Conservation (phyloP, 2,888 invertebrate species). For the Andrena marginata region DNA sequence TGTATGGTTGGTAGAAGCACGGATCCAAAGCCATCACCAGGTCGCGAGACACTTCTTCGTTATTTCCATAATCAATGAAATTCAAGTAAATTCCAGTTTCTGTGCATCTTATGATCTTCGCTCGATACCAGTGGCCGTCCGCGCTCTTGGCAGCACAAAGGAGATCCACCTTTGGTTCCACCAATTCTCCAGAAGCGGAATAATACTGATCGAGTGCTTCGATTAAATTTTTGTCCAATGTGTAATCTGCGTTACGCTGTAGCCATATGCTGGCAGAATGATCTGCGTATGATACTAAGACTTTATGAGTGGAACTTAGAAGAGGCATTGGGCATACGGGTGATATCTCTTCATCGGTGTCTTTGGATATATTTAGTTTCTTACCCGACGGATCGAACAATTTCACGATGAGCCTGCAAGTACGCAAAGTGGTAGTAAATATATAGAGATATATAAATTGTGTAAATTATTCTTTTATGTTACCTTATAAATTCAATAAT, state of each 20-base stretch:
- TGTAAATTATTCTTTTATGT: background rate
- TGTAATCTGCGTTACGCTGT: conserved; percentile 86
- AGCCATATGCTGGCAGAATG: conserved; percentile 88
- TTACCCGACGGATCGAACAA: conserved; percentile 86
- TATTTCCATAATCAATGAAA: conserved; percentile 91
- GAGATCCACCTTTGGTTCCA: conserved; percentile 85
- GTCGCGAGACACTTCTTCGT: conserved; percentile 86
- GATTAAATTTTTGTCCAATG: conserved; percentile 85
- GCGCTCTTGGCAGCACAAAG: conserved; percentile 88
- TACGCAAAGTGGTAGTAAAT: conserved; percentile 31
- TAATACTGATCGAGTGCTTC: conserved; percentile 88
- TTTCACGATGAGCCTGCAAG: conserved; percentile 88
- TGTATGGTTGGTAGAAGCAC: conserved; percentile 78
- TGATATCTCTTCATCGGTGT: conserved; percentile 75
- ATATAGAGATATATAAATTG: conserved; percentile 29
- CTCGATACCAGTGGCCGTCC: conserved; percentile 91
- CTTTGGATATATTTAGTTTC: conserved; percentile 68
- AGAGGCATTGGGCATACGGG: conserved; percentile 89
- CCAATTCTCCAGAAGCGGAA: conserved; percentile 86
- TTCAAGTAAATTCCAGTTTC: conserved; percentile 86
- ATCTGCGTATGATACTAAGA: conserved; percentile 87
- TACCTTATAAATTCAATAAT: background rate
- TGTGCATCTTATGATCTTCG: conserved; percentile 85
- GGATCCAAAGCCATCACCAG: conserved; percentile 84
- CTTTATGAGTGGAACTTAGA: conserved; percentile 87